Conservation (phyloP, 2,797 vertebrate species). For the Pipistrellus pipistrellus region DNA sequence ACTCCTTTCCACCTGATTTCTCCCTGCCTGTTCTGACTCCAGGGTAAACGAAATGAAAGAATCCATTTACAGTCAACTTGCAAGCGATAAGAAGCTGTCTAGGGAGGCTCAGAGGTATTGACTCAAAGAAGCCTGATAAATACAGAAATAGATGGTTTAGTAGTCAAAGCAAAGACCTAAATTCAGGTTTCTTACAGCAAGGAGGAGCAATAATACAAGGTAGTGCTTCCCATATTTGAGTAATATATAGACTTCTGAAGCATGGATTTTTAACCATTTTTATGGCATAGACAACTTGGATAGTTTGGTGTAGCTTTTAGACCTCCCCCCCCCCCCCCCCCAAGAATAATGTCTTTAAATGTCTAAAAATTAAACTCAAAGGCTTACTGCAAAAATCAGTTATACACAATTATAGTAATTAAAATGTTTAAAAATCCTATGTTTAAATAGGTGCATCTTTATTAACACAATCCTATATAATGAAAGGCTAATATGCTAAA, state of each 20-base stretch:
- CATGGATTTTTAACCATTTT: background rate
- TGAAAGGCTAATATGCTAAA: no score
- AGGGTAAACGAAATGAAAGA: conserved; percentile 73
- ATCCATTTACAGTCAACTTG: conserved; percentile 75
- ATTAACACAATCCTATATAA: background rate
- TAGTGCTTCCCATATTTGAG: background rate
- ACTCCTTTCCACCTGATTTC: conserved; percentile 54
- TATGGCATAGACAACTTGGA: background rate
- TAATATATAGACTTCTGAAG: background rate
- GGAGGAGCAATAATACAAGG: background rate
- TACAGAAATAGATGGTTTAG: conserved; percentile 63
- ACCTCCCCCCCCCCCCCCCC: background rate
- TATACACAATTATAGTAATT: conserved; percentile 3
- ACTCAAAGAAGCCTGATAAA: conserved; percentile 73
- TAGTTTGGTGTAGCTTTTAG: background rate
- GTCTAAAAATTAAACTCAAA: conserved; percentile 29
- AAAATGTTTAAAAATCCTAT: background rate
- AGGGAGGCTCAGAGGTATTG: conserved; percentile 63
- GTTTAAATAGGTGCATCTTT: background rate
- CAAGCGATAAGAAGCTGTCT: conserved; percentile 75
- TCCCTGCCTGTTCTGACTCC: conserved; percentile 60
- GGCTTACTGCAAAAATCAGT: background rate
- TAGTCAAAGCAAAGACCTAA: conserved; percentile 60
- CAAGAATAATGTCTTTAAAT: conserved; percentile 49
- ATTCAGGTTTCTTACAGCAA: conserved; percentile 22